Base-by-base conservation (phyloP, 1,140 invertebrate genomes). In the Lucilia sericata region DNA sequence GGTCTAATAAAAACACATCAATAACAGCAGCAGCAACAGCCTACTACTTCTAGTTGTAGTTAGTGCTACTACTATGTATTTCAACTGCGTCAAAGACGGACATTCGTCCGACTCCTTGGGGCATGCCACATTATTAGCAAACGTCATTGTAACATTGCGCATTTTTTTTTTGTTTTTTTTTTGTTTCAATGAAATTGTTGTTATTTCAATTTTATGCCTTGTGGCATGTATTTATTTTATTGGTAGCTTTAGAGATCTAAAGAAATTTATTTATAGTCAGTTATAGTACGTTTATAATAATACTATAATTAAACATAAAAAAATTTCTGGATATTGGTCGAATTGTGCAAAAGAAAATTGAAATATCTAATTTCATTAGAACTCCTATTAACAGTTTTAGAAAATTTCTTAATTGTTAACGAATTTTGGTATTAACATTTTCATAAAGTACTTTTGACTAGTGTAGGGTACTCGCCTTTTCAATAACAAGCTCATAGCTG, bases 91-190 rank as follows among this genome's bases (percentile, higher is more conserved):
- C 55, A n/a, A 70, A n/a, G n/a, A 70, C n/a, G 65, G 25, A 19
- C 10, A 30, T 70, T 10, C n/a, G 7, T 10, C 7, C 7, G 65
- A 70, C 65, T 70, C 65, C 65, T 70, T 19, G 65, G 65, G 65
- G 65, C 65, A 70, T 70, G 65, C 65, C 65, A 70, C 65, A 70
- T 70, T 70, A 70, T 70, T 70, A 70, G 65, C 65, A 70, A 70
- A 70, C 65, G 65, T 70, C 65, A 70, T 70, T 70, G 65, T 70
- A 60, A 70, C 65, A 70, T 70, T 70, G 65, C 21, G 21, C n/a
- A 25, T 25, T 70, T 21, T 70, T 21, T 70, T 21, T 5, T 21
- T 2, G 1, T 19, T 5, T 5, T 70, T 5, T 70, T 70, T 7
- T 70, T 25, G 65, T 17, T 60, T 60, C 42, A 30, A 1, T 30